A percentile compares a stretch with the other conserved stretches of the same genome.
Evolutionary conservation across 1,140 invertebrate genomes (phyloP).

Genomic region (Drosophila orena): DNA sequence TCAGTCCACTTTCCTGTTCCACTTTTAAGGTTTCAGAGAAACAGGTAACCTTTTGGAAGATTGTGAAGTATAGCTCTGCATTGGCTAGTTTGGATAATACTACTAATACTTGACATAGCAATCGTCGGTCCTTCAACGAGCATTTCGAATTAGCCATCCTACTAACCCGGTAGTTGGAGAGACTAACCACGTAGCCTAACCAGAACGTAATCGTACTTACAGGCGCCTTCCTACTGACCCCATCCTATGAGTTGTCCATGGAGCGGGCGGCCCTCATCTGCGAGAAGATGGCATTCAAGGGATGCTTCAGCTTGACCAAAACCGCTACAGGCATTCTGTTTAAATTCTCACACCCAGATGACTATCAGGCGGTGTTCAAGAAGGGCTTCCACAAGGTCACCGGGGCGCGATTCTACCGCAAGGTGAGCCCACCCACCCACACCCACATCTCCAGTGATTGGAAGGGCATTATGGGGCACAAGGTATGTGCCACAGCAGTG

Average conservation of each 20-base stretch:
- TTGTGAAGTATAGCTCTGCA: too few species aligned
- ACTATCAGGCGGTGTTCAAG: constrained; percentile 93
- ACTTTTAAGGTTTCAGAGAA: too few species aligned
- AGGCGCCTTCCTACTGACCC: constrained; percentile 92
- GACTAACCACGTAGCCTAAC: constrained; percentile 36
- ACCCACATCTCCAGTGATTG: constrained; percentile 15
- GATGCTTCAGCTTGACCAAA: constrained; percentile 93
- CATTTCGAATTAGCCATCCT: neutral
- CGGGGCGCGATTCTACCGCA: constrained; percentile 91
- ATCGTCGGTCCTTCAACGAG: too few species aligned
- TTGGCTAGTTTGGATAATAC: too few species aligned
- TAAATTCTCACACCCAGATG: constrained; percentile 93
- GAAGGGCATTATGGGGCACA: constrained; percentile 9
- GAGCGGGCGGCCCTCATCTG: constrained; percentile 93
- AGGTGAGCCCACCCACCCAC: constrained; percentile 86
- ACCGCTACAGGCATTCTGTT: constrained; percentile 94
- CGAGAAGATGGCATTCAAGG: constrained; percentile 94
- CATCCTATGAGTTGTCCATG: constrained; percentile 92
- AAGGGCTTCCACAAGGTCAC: constrained; percentile 94
- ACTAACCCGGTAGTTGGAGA: constrained; percentile 2
- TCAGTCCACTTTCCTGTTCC: too few species aligned
- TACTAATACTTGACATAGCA: too few species aligned
- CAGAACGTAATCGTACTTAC: constrained; percentile 42
- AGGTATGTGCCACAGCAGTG: neutral
- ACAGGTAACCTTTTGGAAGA: too few species aligned